Percentiles rank a stretch among this genome's conserved stretches.
phyloP scores from a whole-genome alignment of 2,888 invertebrate genomes.

The Tetheella fluctuosa region DNA sequence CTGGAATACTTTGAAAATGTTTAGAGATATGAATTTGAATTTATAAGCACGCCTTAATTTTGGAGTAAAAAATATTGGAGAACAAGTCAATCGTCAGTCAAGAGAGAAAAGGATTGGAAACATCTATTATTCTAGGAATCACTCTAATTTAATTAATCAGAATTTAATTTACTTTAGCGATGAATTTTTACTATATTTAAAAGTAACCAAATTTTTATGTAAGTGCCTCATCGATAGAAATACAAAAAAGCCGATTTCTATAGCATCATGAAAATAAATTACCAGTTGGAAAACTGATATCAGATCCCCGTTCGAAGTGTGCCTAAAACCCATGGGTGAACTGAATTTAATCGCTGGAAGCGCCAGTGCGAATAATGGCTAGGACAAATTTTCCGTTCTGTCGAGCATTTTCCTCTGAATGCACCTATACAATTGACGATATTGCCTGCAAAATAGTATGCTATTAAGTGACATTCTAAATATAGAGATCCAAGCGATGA shows the following conservation, averaged over 20 bases:
- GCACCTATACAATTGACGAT: conserved; percentile 77
- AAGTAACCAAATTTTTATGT: no score
- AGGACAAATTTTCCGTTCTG: conserved; percentile 81
- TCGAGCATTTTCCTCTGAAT: conserved; percentile 81
- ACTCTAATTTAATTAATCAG: no score
- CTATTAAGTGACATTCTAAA: conserved; percentile 82
- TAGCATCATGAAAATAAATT: not conserved
- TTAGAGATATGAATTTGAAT: conserved; percentile 18
- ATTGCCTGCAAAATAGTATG: conserved; percentile 79
- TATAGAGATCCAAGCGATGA: conserved; percentile 71
- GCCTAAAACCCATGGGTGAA: conserved; percentile 59
- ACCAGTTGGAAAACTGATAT: conserved; percentile 31
- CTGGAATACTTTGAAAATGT: conserved; percentile 36
- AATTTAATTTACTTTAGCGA: no score
- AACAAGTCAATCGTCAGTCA: no score
- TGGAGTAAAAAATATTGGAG: not conserved
- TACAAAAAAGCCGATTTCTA: not conserved
- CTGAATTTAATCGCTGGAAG: conserved; percentile 78
- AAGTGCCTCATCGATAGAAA: not conserved
- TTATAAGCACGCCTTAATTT: not conserved
- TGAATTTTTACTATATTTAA: no score
- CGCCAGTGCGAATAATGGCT: conserved; percentile 78
- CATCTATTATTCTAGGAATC: not conserved
- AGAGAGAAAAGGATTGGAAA: not conserved
- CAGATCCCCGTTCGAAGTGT: conserved; percentile 45